Base-by-base conservation (phyloP, 1,140 invertebrate genomes). In the Drosophila sp. region DNA sequence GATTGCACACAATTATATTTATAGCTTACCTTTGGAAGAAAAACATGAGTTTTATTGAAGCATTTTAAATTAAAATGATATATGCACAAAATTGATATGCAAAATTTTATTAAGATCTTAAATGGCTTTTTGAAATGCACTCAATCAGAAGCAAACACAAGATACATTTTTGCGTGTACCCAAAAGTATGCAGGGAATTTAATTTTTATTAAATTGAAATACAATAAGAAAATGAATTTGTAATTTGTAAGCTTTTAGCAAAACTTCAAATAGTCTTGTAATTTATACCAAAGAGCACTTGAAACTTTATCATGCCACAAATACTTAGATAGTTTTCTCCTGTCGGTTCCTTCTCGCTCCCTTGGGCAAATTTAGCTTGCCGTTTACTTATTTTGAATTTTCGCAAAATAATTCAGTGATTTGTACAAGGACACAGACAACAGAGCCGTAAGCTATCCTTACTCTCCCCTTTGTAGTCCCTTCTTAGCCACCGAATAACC, bases 381-480 rank as follows among this genome's bases (percentile, higher is more conserved):
- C 21, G 27, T 41, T 71, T 51, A 57, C 53, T 50, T 72, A 72
- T 63, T 70, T 63, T 54, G 67, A 53, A 59, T 61, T 51, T 67
- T 14, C 50, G 38, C 38, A 48, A 76, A 67, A 72, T 67, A 76
- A 76, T 76, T 72, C 48, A 61, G 70, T 61, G 62, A 76, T 75
- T 75, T 64, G 64, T 46, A 38, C 63, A 66, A 40, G n/a, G 21
- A 16, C 27, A 14, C 8, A 45, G 46, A 29, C 50, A 57, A 46
- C 50, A 43, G 34, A 9, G 58, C 11, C 11, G 16, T 16, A 25
- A 25, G 7, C 51, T 41, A 77, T 32, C 41, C 54, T 64, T 32
- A 48, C 18, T n/a, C 48, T 43, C 46, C 57, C 34, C 54, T 27
- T 38, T n/a, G n/a, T n/a, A n/a, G n/a, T n/a, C 14, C 48, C 43